Evolutionary conservation across 2,113 vertebrate genomes (phyloP), one percentile per base, ranked within the genome.

Genomic region (Siphamia tubifer): DNA sequence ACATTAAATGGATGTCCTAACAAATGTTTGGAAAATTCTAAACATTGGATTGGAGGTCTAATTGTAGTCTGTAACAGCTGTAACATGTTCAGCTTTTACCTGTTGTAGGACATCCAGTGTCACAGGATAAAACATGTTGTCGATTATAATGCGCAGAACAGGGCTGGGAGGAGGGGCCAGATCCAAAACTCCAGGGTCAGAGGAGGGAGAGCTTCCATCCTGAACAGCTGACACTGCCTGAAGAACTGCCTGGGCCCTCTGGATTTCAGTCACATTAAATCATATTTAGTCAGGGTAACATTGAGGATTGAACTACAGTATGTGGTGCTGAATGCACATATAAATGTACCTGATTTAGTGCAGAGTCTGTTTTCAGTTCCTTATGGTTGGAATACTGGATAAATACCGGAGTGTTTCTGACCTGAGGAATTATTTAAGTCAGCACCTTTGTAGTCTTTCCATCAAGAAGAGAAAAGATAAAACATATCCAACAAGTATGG

Each of bases 121-220:
- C 56, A 99, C 97, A 1, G 98, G 98, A 85, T 99, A 99, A 88
- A 98, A 99, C 96, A 99, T 98, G 84, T 99, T 99, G 92, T 99
- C 98, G 71, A 99, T 98, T 83, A 99, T 99, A 86, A 99, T 99
- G 90, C 97, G 90, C 71, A 99, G 93, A 17, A 99, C 97, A 7
- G 98, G 96, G 79, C 97, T 98, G 67, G 97, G 97, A 17, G 96
- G 95, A 3, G 96, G 96, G 70, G 94, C 94, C 49, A 98, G 89
- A 82, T 99, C 96, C 58, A 96, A 93, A 53, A 94, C 94, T 9
- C 95, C 90, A 7, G 94, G 93, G 64, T 96, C 95, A 1, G 95
- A 96, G 39, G 96, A 95, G 12, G 95, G 93, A 76, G 96, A 96
- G 2, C 95, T 96, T 44, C 96, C 95, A 67, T 96, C 95, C 88